Base-by-base conservation (phyloP, 2,113 vertebrate species). In the Oreochromis tanganicae region DNA sequence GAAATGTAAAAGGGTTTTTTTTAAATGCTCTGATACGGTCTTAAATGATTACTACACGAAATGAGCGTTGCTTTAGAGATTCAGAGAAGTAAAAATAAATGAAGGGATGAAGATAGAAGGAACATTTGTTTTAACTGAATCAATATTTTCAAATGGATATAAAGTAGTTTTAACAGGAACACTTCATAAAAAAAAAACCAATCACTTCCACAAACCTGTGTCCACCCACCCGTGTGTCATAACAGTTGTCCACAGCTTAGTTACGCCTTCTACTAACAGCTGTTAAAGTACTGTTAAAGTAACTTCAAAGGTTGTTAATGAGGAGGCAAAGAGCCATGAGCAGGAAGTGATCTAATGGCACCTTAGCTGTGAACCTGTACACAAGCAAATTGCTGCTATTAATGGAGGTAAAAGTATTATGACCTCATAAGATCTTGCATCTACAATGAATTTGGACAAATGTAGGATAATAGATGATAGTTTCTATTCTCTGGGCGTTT, bases 271-370 rank as follows among this genome's bases (percentile, higher is more conserved):
- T 87, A 85, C 93, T 92, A 86, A 81, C 90, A 91, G 87, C 80
- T 92, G 85, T 90, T 94, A 82, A 89, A 75, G 38, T 38, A 90
- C 59, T 61, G 9, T 34, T 63, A 68, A 41, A 68, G 36, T 41
- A 68, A 68, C 93, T 95, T 96, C 90, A 95, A 92, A 96, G 89
- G 57, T 27, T 38, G 78, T 48, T 21, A 56, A 55, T 87, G 92
- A 88, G 68, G 83, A 61, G 24, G 75, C 84, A 84, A 87, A 82
- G 78, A 66, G 85, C 63, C 38, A 32, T 27, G 6, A 87, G 59
- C 85, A 92, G 90, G 89, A 91, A 89, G 88, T 92, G 83, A 38
- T 83, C 27, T 68, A 27, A 50, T 88, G 9, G 17, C 90, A 91
- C 89, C 85, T 81, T 16, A 4, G 57, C 12, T 82, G 12, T 81